Base-by-base conservation (phyloP, 1,140 invertebrate genomes). In the Anastrepha obliqua region DNA sequence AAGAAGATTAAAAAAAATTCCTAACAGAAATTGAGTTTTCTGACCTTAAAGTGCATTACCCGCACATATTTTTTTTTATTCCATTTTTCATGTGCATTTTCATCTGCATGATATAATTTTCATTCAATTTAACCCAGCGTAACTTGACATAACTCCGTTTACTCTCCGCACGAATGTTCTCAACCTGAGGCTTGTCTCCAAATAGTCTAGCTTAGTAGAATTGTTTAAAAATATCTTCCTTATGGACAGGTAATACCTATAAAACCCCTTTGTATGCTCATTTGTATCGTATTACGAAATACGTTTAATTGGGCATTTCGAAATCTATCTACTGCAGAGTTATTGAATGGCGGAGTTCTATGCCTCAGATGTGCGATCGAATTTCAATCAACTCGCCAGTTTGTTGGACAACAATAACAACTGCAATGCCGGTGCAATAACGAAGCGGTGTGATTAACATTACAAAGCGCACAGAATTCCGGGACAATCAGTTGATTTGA, bases 401-500 rank as follows among this genome's bases (percentile, higher is more conserved):
- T 85, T 86, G 78, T 86, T 44, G 59, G 55, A 60, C 78, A 87
- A 87, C 64, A 87, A 74, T 29, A 74, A 20, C 64, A 74, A 58
- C 9, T 86, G 29, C 17, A 51, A 17, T 29, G 62, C 64, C 29
- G 39, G 44, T 65, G 44, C 17, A 65, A 87, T 15, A 55, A 42
- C 59, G 44, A 85, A 89, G 91, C 91, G 91, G 91, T 91, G 89
- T 91, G 91, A 92, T 92, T 92, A 92, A 92, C 91, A 92, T 92
- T 89, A 92, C 91, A 92, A 92, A 92, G 91, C 55, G 85, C 58
- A 17, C 39, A 47, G 3, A 3, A 20, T 39, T 86, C 7, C 59
- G 44, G 44, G 47, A 11, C 81, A 86, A 60, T 86, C 85, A 60
- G 17, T 42, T 58, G 29, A n/a, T 42, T 81, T 55, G 44, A 81